phyloP scores from a whole-genome alignment of 2,888 invertebrate genomes.

The Sarcophaga rosellei region DNA sequence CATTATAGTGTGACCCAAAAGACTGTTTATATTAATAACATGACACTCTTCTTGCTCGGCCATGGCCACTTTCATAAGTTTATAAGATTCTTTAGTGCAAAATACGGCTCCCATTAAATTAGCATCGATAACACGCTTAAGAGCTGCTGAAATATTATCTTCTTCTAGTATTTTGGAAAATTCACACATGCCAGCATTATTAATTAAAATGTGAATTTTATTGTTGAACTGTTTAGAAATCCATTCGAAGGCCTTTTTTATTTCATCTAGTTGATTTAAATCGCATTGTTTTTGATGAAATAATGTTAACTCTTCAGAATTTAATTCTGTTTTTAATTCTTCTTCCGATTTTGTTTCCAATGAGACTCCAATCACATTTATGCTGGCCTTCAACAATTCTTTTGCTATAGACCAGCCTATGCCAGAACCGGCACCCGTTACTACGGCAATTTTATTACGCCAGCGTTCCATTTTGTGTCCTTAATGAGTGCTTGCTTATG shows the following conservation, averaged over 20 bases:
- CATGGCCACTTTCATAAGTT: slow-evolving; percentile 80
- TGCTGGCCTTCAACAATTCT: slow-evolving; percentile 31
- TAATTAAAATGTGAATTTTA: slow-evolving; percentile 82
- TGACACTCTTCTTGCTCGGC: slow-evolving; percentile 78
- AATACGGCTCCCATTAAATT: slow-evolving; percentile 81
- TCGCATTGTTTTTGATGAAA: slow-evolving; percentile 82
- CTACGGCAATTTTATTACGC: slow-evolving; percentile 44
- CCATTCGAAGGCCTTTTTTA: slow-evolving; percentile 82
- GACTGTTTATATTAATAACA: slow-evolving; percentile 81
- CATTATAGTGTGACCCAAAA: slow-evolving; percentile 81
- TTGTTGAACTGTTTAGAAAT: slow-evolving; percentile 82
- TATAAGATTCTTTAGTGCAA: slow-evolving; percentile 81
- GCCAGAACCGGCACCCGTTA: slow-evolving; percentile 55
- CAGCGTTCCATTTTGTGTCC: slow-evolving; percentile 50
- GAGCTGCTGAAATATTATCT: slow-evolving; percentile 72
- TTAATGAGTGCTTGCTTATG: no score
- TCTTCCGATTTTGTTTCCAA: slow-evolving; percentile 63
- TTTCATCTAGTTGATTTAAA: slow-evolving; percentile 82
- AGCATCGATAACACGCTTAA: slow-evolving; percentile 79
- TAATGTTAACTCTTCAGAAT: slow-evolving; percentile 70
- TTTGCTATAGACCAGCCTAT: slow-evolving; percentile 54
- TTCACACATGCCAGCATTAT: slow-evolving; percentile 83
- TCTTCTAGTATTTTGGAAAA: slow-evolving; percentile 71
- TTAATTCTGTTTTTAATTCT: slow-evolving; percentile 69
- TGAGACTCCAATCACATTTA: slow-evolving; percentile 40